A percentile compares a stretch with the other conserved stretches of the same genome.
Evolutionary conservation across 64 coral and sea anemone genomes (phyloP).

Genomic region (Catalaphyllia jardinei): DNA sequence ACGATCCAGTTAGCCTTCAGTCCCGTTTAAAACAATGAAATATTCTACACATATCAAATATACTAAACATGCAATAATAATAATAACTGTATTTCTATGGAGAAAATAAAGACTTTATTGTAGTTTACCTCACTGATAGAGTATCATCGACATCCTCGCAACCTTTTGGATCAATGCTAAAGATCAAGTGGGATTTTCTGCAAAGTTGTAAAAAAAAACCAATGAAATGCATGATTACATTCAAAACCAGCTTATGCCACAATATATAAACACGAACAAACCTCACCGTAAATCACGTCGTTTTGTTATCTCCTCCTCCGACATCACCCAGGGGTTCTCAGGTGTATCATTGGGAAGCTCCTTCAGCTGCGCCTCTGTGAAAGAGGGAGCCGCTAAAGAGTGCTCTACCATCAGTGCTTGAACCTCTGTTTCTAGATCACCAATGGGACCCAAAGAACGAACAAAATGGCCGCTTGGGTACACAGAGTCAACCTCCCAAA

Average conservation of each 20-base stretch:
- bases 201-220: neutral
- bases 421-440: constrained; percentile 81
- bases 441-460: constrained; percentile 74
- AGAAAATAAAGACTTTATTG: no score
- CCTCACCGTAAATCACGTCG: constrained; percentile 83
- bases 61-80: no score
- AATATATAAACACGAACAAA: neutral
- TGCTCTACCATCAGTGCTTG: constrained; percentile 87
- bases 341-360: constrained; percentile 76
- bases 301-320: constrained; percentile 51
- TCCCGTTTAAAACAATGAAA: no score
- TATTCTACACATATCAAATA: no score
- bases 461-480: constrained; percentile 95
- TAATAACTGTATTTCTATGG: no score
- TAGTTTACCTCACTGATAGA: constrained; percentile 71
- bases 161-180: constrained; percentile 96
- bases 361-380: constrained; percentile 76
- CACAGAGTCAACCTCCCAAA: constrained; percentile 80
- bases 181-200: constrained; percentile 83
- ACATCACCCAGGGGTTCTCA: constrained; percentile 74
- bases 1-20: no score
- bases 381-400: constrained; percentile 69
- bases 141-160: constrained; percentile 96
- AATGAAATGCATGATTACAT: no score
- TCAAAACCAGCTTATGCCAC: neutral